Base-by-base conservation (phyloP, 2,888 invertebrate species). In the Plutella xylostella region DNA sequence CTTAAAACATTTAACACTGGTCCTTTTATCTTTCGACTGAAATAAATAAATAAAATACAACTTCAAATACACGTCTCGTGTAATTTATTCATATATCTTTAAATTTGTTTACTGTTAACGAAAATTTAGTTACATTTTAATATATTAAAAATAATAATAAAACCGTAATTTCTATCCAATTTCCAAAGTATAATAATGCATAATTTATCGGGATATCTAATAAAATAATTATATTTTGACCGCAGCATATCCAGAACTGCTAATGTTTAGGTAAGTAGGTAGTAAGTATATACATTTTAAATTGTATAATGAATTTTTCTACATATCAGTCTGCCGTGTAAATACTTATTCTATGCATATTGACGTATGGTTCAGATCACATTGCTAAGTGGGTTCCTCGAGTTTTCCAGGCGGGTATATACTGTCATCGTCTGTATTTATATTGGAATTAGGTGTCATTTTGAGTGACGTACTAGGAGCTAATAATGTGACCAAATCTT, bases 301-400 rank as follows among this genome's bases (percentile, higher is more conserved):
- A 56, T 56, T 55, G 58, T 60, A 60, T 60, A 63, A 69, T 65
- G 63, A 69, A 72, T 20, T 68, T 69, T 56, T 68, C 74, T 79
- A 82, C 65, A 65, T 74, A 77, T 82, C 82, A 82, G 82, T 82
- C 82, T 78, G 80, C 73, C 63, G 69, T 76, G 68, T 42, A 33
- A 72, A 45, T 47, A 44, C 46, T 72, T 68, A 68, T 58, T 62
- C 68, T 73, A 73, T 63, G 65, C 57, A 57, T 63, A 67, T 70
- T 63, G 63, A 68, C 60, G 50, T 61, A 65, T 51, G 48, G 51
- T 61, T 59, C 15, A 6, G 22, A 42, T 42, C 51, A 63, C 65
- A 62, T 72, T 68, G 65, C 73, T 80, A 80, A 45, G 49, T 51
- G 28, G 47, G 48, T 47, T 80, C 80, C 61, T 75, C 78, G 31